Evolutionary conservation across 2,113 vertebrate genomes (phyloP).

Genomic region (Stigmatopora argus): DNA sequence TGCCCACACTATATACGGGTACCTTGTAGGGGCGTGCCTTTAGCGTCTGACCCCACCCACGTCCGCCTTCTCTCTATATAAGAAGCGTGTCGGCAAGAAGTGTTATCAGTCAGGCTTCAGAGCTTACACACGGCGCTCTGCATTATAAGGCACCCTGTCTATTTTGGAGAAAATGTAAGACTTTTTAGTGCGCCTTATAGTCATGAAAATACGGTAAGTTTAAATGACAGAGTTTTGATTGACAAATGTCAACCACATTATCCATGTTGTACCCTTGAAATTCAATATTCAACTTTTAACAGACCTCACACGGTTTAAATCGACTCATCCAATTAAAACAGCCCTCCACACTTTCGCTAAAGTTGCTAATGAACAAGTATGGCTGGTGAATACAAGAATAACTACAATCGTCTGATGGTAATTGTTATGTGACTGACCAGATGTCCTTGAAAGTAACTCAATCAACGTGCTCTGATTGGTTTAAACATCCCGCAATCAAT

Average conservation of each 20-base stretch:
- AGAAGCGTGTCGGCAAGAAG: too few species aligned
- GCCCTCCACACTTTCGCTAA: constrained; percentile 63
- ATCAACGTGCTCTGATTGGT: constrained; percentile 34
- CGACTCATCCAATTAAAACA: constrained; percentile 61
- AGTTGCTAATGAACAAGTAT: constrained; percentile 60
- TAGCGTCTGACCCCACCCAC: too few species aligned
- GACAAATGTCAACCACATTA: neutral
- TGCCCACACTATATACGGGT: too few species aligned
- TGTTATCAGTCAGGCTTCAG: too few species aligned
- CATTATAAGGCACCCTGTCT: too few species aligned
- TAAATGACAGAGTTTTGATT: neutral
- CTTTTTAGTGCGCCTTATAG: too few species aligned
- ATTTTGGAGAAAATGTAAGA: too few species aligned
- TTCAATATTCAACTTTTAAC: neutral
- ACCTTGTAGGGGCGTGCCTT: too few species aligned
- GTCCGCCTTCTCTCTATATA: too few species aligned
- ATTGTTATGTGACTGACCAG: constrained; percentile 51
- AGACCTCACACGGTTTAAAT: neutral
- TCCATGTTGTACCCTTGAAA: neutral
- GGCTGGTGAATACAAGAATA: constrained; percentile 43
- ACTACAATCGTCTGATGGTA: constrained; percentile 44
- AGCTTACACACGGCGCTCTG: too few species aligned
- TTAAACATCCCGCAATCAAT: constrained; percentile 7
- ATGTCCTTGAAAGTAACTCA: constrained; percentile 54
- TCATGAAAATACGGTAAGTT: too few species aligned